Percentiles rank a stretch among this genome's conserved stretches.
Conservation (phyloP, 2,888 invertebrate species). For the Cryptocephalus moraei region DNA sequence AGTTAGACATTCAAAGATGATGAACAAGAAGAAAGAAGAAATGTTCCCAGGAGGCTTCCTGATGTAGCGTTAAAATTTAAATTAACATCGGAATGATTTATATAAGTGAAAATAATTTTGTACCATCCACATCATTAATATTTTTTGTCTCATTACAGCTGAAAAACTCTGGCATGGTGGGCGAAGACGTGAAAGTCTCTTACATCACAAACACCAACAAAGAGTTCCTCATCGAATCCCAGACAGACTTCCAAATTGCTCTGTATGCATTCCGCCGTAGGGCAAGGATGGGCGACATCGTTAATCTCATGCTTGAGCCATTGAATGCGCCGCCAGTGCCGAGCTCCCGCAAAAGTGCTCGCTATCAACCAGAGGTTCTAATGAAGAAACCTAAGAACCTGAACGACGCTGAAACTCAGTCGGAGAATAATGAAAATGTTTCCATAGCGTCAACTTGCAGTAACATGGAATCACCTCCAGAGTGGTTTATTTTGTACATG, state of each 20-base stretch:
- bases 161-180: conserved; percentile 36
- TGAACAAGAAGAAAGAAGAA: no score
- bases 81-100: no score
- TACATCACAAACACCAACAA: conserved; percentile 36
- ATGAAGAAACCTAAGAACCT: no score
- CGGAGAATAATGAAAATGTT: conserved; percentile 15
- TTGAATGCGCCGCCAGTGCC: conserved; percentile 16
- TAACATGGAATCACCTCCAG: conserved; percentile 19
- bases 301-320: conserved; percentile 32
- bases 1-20: no score
- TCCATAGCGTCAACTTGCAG: conserved; percentile 14
- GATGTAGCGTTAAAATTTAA: no score
- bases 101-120: no score
- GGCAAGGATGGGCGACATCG: conserved; percentile 32
- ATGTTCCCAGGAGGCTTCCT: no score
- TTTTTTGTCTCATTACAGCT: conserved; percentile 24
- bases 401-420: conserved; percentile 26
- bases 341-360: no score
- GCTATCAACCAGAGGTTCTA: no score
- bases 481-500: conserved; percentile 24
- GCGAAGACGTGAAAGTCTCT: conserved; percentile 34
- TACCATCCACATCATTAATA: not conserved
- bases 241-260: conserved; percentile 38
- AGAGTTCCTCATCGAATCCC: conserved; percentile 36
- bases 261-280: conserved; percentile 33